These are phyloP conservation scores for Forpus xanthops DNA, from an alignment of 2,797 vertebrate species.

Conservation along the genomic window DNA sequence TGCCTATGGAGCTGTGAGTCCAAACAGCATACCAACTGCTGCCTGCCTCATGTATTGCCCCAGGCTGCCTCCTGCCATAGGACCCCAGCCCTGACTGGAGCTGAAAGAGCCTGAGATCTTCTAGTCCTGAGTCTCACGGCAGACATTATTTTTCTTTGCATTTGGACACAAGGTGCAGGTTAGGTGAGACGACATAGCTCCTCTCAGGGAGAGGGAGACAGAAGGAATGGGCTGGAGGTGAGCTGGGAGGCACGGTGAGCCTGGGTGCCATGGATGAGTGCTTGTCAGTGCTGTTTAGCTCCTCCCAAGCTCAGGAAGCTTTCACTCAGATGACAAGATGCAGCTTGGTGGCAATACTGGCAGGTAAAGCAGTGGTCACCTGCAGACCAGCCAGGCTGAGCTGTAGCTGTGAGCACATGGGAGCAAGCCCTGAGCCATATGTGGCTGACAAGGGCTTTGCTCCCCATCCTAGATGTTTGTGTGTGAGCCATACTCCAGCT, in stretches of 20 bases:
- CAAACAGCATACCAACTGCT: neutral
- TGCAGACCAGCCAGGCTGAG: neutral
- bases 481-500: fast-evolving
- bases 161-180: neutral
- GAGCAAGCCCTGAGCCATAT: neutral
- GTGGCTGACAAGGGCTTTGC: neutral
- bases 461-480: neutral
- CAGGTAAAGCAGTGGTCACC: neutral
- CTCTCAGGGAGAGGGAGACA: neutral
- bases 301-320: neutral
- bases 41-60: fast-evolving
- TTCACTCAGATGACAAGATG: neutral
- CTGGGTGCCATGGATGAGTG: neutral
- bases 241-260: neutral
- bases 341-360: neutral
- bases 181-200: neutral
- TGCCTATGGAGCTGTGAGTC: neutral
- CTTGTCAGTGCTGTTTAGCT: neutral
- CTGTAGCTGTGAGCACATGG: neutral
- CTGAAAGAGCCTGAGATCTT: neutral
- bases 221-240: neutral
- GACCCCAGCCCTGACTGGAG: fast-evolving
- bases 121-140: fast-evolving
- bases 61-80: neutral
- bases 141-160: neutral